Base-by-base conservation (phyloP, 2,113 vertebrate species). In the Orthonyx spaldingii region DNA sequence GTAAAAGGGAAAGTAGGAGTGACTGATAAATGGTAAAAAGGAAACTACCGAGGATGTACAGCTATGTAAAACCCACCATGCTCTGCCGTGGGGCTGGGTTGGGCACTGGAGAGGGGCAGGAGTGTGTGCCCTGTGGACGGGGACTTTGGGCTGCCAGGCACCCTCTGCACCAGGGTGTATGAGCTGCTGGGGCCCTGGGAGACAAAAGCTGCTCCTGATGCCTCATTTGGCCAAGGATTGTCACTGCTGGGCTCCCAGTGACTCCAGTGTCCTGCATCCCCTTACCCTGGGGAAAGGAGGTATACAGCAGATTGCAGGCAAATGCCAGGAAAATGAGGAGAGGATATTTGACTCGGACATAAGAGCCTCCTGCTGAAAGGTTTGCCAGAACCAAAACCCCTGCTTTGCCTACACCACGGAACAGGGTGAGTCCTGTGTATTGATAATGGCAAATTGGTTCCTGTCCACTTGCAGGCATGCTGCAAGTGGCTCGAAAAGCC, bases 251-350 rank as follows among this genome's bases (percentile, higher is more conserved):
- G 42, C 33, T 88, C 46, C 55, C 70, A 64, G 59, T 2, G 6
- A 21, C 41, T 37, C 83, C 46, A 20, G 50, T 3, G 37, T 20
- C 27, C 63, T 91, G 68, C 49, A 26, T 61, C 59, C 47, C 30
- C 26, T 22, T 41, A 15, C 41, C 35, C 37, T 6, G 39, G n/a
- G 46, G 41, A 47, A 64, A 52, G 55, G 42, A 80, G 64, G 57
- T 7, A 3, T 3, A 18, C 26, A 57, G 64, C 41, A 68, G 50
- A 46, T 33, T 39, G 53, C 68, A 80, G 90, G 59, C 68, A 94
- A 86, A 89, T 52, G 46, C 64, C 59, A 93, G 69, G 81, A 84
- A 93, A 94, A 96, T 53, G 37, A 84, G 64, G 70, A 86, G 64
- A 72, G 50, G 11, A 35, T 61, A 64, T 94, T 87, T 84, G 81